Percentiles rank a stretch among this genome's conserved stretches.
These are phyloP conservation scores for Cryptophagus acutangulus DNA, from an alignment of 2,888 invertebrate species.

Conservation along the genomic window DNA sequence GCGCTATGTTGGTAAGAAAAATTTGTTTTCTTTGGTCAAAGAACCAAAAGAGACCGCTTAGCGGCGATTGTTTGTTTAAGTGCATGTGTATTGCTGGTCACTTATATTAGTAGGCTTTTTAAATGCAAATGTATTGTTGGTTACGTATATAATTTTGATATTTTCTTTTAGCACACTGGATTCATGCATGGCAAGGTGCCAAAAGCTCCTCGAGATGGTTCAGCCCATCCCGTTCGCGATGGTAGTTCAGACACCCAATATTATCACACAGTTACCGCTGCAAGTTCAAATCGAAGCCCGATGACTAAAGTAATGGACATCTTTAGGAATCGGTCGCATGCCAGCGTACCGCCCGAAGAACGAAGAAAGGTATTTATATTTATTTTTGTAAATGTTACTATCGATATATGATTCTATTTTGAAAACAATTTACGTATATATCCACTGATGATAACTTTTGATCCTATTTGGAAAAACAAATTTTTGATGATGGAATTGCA, in stretches of 20 bases:
- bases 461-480: too few species aligned
- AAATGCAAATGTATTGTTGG: slow-evolving; percentile 1
- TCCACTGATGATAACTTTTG: background rate
- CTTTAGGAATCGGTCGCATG: slow-evolving; percentile 73
- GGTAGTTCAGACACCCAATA: slow-evolving; percentile 59
- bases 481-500: too few species aligned
- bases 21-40: background rate
- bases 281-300: slow-evolving; percentile 64
- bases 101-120: background rate
- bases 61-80: too few species aligned
- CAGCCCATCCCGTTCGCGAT: slow-evolving; percentile 61
- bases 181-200: slow-evolving; percentile 49
- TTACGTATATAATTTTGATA: slow-evolving; percentile 7
- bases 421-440: slow-evolving; percentile 2
- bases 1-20: slow-evolving; percentile 67
- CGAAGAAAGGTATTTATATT: slow-evolving; percentile 58
- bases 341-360: slow-evolving; percentile 64
- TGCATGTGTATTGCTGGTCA: background rate
- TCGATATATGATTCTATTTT: slow-evolving; percentile 2
- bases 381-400: too few species aligned
- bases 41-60: too few species aligned
- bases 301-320: slow-evolving; percentile 91
- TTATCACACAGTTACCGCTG: slow-evolving; percentile 67
- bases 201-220: slow-evolving; percentile 58
- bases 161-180: slow-evolving; percentile 49